phyloP scores from a whole-genome alignment of 2,888 invertebrate genomes.

The Dryadula phaetusa region DNA sequence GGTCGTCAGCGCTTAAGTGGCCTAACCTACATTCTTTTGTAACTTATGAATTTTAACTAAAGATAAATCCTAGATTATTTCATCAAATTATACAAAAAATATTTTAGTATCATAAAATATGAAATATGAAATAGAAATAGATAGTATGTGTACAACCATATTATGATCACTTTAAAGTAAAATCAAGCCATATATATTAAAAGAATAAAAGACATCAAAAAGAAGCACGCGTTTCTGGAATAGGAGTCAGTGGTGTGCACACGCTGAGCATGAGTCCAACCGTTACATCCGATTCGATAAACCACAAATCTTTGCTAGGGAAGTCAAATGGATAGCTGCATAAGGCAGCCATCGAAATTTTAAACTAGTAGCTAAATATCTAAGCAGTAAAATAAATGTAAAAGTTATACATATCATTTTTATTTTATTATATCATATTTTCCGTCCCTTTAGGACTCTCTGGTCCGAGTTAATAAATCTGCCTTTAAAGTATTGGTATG shows the following conservation, averaged over 20 bases:
- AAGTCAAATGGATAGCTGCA: not conserved
- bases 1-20: conserved; percentile 34
- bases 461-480: too few species aligned
- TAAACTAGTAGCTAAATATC: not conserved
- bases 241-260: not conserved
- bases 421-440: too few species aligned
- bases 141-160: not conserved
- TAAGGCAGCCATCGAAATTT: not conserved
- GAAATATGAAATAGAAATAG: not conserved
- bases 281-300: conserved; percentile 17
- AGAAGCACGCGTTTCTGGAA: not conserved
- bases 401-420: too few species aligned
- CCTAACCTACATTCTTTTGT: conserved; percentile 37
- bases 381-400: not conserved
- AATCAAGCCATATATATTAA: not conserved
- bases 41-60: conserved; percentile 23
- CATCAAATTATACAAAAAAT: not conserved
- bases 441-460: too few species aligned
- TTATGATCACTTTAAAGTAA: not conserved
- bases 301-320: conserved; percentile 11
- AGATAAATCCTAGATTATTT: conserved; percentile 8
- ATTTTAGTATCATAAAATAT: not conserved
- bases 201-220: not conserved
- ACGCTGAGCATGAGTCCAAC: not conserved
- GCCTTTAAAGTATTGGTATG: too few species aligned